These are phyloP conservation scores for Malacosoma neustria DNA, from an alignment of 2,888 invertebrate genomes.

Conservation along the genomic window DNA sequence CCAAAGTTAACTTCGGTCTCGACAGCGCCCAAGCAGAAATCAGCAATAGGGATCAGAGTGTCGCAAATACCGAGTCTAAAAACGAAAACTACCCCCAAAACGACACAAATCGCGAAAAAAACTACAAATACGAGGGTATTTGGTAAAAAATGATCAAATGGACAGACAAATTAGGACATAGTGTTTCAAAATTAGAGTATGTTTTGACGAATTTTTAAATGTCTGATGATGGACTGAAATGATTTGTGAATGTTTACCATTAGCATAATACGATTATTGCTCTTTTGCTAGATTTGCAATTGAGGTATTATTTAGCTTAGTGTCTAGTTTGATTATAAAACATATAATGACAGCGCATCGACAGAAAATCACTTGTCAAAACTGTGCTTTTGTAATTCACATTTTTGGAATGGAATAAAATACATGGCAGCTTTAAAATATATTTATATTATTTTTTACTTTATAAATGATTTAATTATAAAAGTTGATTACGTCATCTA, in stretches of 20 bases:
- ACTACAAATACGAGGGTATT: slow-evolving; percentile 35
- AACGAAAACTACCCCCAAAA: slow-evolving; percentile 39
- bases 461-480: background rate
- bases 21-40: slow-evolving; percentile 59
- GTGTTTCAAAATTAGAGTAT: slow-evolving; percentile 6
- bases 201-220: slow-evolving; percentile 6
- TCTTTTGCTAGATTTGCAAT: too few relatives aligned
- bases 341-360: too few relatives aligned
- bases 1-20: slow-evolving; percentile 45
- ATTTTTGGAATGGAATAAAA: too few relatives aligned
- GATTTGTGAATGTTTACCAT: background rate
- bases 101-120: slow-evolving; percentile 31
- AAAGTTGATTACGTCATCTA: background rate
- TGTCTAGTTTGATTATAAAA: too few relatives aligned
- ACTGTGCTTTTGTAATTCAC: too few relatives aligned
- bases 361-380: too few relatives aligned
- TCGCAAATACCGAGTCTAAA: slow-evolving; percentile 61
- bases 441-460: background rate
- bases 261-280: too few relatives aligned
- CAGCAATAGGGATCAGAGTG: slow-evolving; percentile 58
- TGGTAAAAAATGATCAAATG: slow-evolving; percentile 40
- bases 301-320: too few relatives aligned
- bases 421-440: background rate
- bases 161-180: slow-evolving; percentile 33
- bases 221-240: background rate